These are phyloP conservation scores for Oscheius sp. DNA, from an alignment of 2,888 invertebrate species.

Conservation along the genomic window DNA sequence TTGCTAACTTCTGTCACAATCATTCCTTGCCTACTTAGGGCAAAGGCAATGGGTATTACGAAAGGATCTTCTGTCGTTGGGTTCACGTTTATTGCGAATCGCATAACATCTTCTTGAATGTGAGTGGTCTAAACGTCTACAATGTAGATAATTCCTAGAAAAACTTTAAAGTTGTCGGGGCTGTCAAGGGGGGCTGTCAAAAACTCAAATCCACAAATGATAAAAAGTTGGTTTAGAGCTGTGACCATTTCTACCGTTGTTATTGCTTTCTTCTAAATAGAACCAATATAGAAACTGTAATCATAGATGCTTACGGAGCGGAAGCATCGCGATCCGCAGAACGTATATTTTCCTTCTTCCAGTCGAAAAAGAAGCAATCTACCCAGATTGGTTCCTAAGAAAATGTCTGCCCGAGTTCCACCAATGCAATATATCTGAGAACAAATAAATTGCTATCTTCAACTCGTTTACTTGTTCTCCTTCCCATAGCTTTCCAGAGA, in stretches of 20 bases:
- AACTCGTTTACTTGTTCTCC: background rate
- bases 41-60: background rate
- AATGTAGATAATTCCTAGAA: too few relatives aligned
- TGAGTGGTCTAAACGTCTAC: too few relatives aligned
- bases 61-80: constrained; percentile 26
- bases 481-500: constrained; percentile 5
- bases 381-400: constrained; percentile 18
- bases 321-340: background rate
- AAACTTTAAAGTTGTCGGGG: too few relatives aligned
- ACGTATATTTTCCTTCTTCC: background rate
- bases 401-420: constrained; percentile 7
- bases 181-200: too few relatives aligned
- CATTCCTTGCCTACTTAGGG: background rate
- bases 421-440: constrained; percentile 21
- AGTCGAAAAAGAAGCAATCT: background rate
- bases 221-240: constrained; percentile 10
- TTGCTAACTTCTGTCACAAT: background rate
- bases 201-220: constrained; percentile 20
- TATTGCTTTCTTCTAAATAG: constrained; percentile 11
- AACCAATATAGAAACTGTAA: background rate
- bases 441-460: background rate
- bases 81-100: constrained; percentile 23
- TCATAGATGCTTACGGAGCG: constrained; percentile 10
- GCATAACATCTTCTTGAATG: constrained; percentile 2
- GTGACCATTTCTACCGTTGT: constrained; percentile 12